phyloP scores from a whole-genome alignment of 2,113 vertebrate genomes.

The Chrysemys picta region DNA sequence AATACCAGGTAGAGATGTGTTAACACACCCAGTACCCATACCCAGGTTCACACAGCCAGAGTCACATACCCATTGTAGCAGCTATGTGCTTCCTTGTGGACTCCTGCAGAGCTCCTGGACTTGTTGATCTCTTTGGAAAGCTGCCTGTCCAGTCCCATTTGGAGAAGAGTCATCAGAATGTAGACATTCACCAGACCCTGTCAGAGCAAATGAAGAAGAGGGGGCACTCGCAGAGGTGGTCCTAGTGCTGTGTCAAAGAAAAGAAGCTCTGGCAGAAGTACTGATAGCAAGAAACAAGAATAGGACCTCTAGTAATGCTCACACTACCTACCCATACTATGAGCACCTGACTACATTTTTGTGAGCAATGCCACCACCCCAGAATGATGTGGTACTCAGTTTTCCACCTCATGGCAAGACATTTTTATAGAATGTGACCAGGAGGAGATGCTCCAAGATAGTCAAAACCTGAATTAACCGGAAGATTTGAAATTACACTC shows the following conservation, averaged over 20 bases:
- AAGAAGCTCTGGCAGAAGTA: neutral
- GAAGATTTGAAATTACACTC: no score
- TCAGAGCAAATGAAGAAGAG: neutral
- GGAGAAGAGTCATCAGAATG: neutral
- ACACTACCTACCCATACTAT: no score
- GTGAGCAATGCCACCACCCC: neutral
- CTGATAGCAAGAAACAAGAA: neutral
- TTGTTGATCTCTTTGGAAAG: fast-evolving
- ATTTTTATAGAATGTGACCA: no score
- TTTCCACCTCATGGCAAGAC: no score
- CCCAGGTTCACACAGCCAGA: neutral
- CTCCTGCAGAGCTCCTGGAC: neutral
- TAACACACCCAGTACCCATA: neutral
- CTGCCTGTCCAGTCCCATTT: neutral
- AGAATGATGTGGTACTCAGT: no score
- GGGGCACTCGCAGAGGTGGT: neutral
- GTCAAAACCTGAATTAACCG: no score
- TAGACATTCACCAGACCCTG: neutral
- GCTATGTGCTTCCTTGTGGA: neutral
- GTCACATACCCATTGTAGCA: neutral
- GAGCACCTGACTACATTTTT: neutral
- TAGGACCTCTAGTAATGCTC: neutral
- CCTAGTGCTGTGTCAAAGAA: neutral
- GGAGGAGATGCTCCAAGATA: no score
- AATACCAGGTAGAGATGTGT: neutral